Evolutionary conservation across 2,888 invertebrate species (phyloP), one percentile per base, ranked within the genome.

Genomic region (Lasioglossum malachurum): DNA sequence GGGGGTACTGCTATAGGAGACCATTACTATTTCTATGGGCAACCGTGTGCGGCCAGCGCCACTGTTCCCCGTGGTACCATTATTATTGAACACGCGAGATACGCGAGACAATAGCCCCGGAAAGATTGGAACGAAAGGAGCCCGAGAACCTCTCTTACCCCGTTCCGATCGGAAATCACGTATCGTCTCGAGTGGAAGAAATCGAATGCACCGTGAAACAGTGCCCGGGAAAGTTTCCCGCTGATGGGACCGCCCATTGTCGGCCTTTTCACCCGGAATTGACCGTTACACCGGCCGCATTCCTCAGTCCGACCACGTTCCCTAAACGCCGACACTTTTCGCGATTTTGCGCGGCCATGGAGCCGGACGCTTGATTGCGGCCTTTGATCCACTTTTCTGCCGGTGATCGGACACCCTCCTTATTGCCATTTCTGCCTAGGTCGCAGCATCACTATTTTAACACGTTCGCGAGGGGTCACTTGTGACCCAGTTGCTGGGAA

Each of bases 1-100:
- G 23, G 53, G 53, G 35, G 35, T 53, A 23, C 8, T 23, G 23
- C 53, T 53, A 53, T 23, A 53, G 53, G 23, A 53, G 23, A 53
- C 46, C 46, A 57, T 84, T 72, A 64, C 76, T 77, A 80, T 85
- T 89, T 89, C 87, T 71, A 85, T 80, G 82, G 78, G 80, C 31
- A 80, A 71, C 44, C 67, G 57, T 31, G 67, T 53, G 64, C 64
- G 75, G 72, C 35, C 60, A 80, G 57, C 75, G 60, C 35, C 76
- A 75, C 35, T 10, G 75, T 67, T 87, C 89, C 88, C 90, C 53
- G 16, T 74, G 89, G 88, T 41, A 49, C 84, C 89, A 90, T 90
- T 90, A 90, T 90, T 89, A 90, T 88, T 83, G 89, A 86, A 72
- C 88, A 75, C 80, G 49, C 77, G 80, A 86, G 83, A 88, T 79